phyloP scores from a whole-genome alignment of 1,140 invertebrate species.

The Drosophila biarmipes region DNA sequence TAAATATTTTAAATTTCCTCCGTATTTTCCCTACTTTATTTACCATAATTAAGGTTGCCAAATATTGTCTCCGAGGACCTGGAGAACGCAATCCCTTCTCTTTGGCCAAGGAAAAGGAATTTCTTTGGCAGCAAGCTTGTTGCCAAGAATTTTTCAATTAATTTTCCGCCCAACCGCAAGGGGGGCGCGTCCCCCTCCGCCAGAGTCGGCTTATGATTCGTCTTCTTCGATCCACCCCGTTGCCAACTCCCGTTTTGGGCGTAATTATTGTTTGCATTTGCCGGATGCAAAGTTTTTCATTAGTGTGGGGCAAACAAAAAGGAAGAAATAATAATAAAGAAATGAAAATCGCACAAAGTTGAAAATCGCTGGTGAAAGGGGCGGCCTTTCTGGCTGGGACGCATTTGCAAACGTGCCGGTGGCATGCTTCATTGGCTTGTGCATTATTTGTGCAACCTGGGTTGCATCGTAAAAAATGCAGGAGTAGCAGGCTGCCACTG shows the following conservation, averaged over 20 bases:
- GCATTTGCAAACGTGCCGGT: slow-evolving; percentile 61
- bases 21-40: slow-evolving; percentile 15
- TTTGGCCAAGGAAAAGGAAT: slow-evolving; percentile 13
- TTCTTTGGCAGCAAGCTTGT: slow-evolving; percentile 6
- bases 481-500: slow-evolving; percentile 43
- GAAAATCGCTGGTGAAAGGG: slow-evolving; percentile 55
- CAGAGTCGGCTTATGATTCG: slow-evolving; percentile 25
- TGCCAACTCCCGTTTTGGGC: background rate
- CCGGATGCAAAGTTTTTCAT: slow-evolving; percentile 56
- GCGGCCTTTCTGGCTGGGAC: slow-evolving; percentile 14
- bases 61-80: slow-evolving; percentile 9
- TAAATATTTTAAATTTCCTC: background rate
- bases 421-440: slow-evolving; percentile 80
- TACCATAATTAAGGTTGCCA: slow-evolving; percentile 22
- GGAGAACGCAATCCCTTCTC: background rate
- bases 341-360: slow-evolving; percentile 66
- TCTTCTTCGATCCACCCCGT: slow-evolving; percentile 19
- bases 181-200: slow-evolving; percentile 1
- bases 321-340: slow-evolving; percentile 53
- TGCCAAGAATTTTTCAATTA: slow-evolving; percentile 47
- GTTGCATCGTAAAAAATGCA: slow-evolving; percentile 81
- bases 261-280: slow-evolving; percentile 56
- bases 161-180: slow-evolving; percentile 21
- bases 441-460: slow-evolving; percentile 81
- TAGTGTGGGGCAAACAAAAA: slow-evolving; percentile 44